Conservation (phyloP, 2,888 invertebrate genomes). For the Sphecodes monilicornis region DNA sequence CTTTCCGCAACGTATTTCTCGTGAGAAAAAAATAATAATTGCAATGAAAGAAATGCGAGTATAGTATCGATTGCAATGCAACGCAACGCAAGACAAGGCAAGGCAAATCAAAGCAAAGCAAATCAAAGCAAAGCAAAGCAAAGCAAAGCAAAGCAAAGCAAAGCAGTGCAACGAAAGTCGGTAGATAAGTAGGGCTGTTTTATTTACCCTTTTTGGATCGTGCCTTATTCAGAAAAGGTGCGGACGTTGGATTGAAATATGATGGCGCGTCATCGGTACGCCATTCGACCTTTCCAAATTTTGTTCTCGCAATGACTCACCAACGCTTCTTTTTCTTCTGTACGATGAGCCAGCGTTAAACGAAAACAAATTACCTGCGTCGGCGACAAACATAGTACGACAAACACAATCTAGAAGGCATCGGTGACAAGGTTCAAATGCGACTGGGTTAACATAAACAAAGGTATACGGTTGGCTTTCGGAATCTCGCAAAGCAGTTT, state of each 20-base stretch:
- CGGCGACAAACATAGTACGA: background rate
- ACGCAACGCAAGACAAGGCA: no score
- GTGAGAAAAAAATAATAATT: background rate
- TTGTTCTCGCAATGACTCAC: constrained; percentile 33
- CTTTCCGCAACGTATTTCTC: background rate
- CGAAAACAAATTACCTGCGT: constrained; percentile 39
- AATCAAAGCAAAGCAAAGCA: no score
- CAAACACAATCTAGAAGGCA: no score
- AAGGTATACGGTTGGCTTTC: background rate
- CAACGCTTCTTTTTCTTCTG: background rate
- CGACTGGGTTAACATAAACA: background rate
- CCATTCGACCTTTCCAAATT: background rate
- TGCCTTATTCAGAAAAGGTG: background rate
- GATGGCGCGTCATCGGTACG: background rate
- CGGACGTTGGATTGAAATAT: background rate
- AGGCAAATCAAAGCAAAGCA: no score
- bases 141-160: no score
- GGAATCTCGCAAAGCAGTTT: background rate
- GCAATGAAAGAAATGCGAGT: no score
- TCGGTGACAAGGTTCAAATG: background rate
- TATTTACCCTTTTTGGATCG: background rate
- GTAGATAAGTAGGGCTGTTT: background rate
- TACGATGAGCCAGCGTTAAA: background rate
- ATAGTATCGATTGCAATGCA: no score
- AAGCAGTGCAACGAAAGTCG: no score